Percentiles rank a stretch among this genome's conserved stretches.
Conservation (phyloP, 53 echinoderm and acorn worm genomes). For the Paracentrotus lividus region DNA sequence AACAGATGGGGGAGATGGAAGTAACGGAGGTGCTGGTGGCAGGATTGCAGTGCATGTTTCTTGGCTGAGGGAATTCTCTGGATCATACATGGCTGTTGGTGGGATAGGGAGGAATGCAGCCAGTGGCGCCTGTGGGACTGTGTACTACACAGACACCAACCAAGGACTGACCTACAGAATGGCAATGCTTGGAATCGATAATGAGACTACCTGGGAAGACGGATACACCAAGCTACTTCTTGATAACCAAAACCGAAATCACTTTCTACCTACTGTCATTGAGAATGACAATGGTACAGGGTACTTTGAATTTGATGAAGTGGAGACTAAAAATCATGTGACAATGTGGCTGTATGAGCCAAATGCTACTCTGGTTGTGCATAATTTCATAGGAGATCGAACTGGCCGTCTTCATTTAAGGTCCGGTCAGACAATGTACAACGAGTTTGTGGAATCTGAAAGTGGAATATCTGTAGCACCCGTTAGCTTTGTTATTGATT, state of each 20-base stretch:
- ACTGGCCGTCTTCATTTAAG: slow-evolving; percentile 90
- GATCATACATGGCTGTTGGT: slow-evolving; percentile 77
- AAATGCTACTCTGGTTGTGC: slow-evolving; percentile 79
- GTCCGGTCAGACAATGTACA: slow-evolving; percentile 82
- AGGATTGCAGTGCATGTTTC: slow-evolving; percentile 91
- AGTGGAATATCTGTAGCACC: slow-evolving; percentile 95
- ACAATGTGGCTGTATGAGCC: slow-evolving; percentile 85
- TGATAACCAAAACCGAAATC: slow-evolving; percentile 89
- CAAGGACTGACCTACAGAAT: slow-evolving; percentile 83
- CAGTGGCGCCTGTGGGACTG: slow-evolving; percentile 89
- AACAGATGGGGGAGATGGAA: slow-evolving; percentile 83
- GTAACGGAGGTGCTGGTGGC: slow-evolving; percentile 88
- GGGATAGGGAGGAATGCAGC: slow-evolving; percentile 75
- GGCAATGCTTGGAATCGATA: slow-evolving; percentile 71
- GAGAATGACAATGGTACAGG: slow-evolving; percentile 87
- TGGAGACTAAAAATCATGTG: slow-evolving; percentile 92
- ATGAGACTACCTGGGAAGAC: slow-evolving; percentile 79
- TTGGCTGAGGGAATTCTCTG: slow-evolving; percentile 88
- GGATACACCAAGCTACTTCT: slow-evolving; percentile 86
- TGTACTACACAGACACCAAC: slow-evolving; percentile 95
- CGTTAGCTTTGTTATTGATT: slow-evolving; percentile 84
- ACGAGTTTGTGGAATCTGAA: slow-evolving; percentile 90
- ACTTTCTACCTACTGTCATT: slow-evolving; percentile 83
- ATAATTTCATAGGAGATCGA: slow-evolving; percentile 87
- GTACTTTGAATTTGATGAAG: slow-evolving; percentile 89